Base-by-base conservation (phyloP, 2,113 vertebrate genomes). In the Rhynchopsitta pachyrhyncha region DNA sequence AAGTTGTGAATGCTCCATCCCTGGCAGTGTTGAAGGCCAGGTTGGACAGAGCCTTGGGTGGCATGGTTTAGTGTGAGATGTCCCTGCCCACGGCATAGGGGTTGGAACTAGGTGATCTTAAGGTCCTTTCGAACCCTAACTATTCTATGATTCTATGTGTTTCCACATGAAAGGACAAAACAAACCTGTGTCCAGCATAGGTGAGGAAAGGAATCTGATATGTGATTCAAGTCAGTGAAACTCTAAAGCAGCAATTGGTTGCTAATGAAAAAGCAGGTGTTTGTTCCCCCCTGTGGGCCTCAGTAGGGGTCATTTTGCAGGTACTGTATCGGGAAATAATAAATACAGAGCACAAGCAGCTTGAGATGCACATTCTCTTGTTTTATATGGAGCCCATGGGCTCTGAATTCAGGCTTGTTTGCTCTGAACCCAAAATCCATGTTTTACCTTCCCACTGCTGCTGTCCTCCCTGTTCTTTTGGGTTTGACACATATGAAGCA, bases 111-210 rank as follows among this genome's bases (percentile, higher is more conserved):
- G 44, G 19, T 44, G 44, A 44, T 44, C 44, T 44, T 44, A 9
- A 44, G 4, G 44, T 44, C 44, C 44, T 44, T 44, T 44, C 44
- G 8, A 44, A 44, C 44, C 44, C 17, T 44, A 44, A 9, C 18
- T 18, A 44, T 44, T 44, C 44, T 44, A 44, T 2, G 44, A 9
- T 44, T 44, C 17, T 44, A 44, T 23, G 22, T 67, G 10, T 60
- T 76, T 16, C 23, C 29, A 22, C 6, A 6, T 13, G 66, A 46
- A 25, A 27, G 57, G n/a, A 67, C 50, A 77, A 81, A 81, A 55
- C 1, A 1, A 22, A 11, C 1, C 1, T 42, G 31, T 41, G 46
- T 10, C 0, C 5, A n/a, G 19, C 42, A 8, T 17, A 11, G 28
- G 22, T 39, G 35, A 85, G 44, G 41, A 41, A 25, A 74, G 69